Percentiles rank a stretch among this genome's conserved stretches.
These are phyloP conservation scores for Taeniopygia guttata DNA, from an alignment of 2,797 vertebrate species.

Conservation along the genomic window DNA sequence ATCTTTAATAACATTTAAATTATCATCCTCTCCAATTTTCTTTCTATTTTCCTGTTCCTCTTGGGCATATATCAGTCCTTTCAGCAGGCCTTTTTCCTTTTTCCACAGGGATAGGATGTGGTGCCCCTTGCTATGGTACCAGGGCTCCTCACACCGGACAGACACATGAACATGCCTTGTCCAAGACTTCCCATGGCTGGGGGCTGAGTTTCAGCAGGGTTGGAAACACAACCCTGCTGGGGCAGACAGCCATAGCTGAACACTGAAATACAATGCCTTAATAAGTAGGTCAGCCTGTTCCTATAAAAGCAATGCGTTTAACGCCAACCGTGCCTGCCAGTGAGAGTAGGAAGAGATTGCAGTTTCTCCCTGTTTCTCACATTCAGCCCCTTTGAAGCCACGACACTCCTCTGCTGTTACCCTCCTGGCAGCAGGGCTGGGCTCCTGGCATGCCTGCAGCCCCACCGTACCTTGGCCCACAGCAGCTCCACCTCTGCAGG, in stretches of 20 bases:
- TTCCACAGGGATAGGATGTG: fast-evolving
- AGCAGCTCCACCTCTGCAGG: neutral
- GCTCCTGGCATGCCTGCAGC: fast-evolving
- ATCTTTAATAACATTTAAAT: neutral
- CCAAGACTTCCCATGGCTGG: neutral
- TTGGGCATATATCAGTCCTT: neutral
- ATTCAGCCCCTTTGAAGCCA: neutral
- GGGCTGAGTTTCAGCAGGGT: neutral
- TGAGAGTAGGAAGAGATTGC: neutral
- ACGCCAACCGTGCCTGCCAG: neutral
- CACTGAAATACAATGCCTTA: constrained; percentile 36
- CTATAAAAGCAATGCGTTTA: constrained; percentile 16
- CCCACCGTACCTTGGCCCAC: neutral
- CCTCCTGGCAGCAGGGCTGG: neutral
- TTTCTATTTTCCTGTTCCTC: neutral
- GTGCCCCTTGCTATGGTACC: neutral
- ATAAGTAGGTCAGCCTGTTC: constrained; percentile 62
- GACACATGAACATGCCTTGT: fast-evolving
- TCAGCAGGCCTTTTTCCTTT: neutral
- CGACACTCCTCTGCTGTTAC: fast-evolving
- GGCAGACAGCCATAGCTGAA: neutral
- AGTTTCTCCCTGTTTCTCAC: fast-evolving
- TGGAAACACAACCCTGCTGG: neutral
- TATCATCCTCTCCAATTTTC: neutral
- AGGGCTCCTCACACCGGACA: neutral